These are phyloP conservation scores for Homalodisca vitripennis DNA, from an alignment of 1,140 invertebrate species.

Conservation along the genomic window DNA sequence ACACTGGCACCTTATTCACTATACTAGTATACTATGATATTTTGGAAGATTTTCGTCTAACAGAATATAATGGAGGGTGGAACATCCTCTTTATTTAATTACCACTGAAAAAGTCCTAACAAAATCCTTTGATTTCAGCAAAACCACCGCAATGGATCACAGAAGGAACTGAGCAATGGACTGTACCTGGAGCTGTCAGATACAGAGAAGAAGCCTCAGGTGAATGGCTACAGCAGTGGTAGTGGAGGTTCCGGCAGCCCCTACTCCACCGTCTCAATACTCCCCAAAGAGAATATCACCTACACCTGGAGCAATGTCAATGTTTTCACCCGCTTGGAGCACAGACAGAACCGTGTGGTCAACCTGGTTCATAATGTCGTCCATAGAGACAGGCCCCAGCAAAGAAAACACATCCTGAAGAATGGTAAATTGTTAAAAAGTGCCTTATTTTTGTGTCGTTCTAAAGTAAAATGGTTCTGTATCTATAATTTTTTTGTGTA, in stretches of 20 bases:
- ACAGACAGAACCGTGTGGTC: constrained; percentile 35
- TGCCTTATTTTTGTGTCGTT: constrained; percentile 30
- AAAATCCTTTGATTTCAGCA: too few relatives aligned
- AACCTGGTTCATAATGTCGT: constrained; percentile 23
- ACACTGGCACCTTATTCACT: too few relatives aligned
- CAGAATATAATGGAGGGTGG: too few relatives aligned
- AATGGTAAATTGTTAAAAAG: constrained; percentile 53
- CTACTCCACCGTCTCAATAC: constrained; percentile 50
- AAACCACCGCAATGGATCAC: constrained; percentile 2
- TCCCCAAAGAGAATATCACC: constrained; percentile 51
- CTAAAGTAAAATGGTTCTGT: too few relatives aligned
- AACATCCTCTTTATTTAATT: too few relatives aligned
- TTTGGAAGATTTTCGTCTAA: too few relatives aligned
- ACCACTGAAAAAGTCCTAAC: too few relatives aligned
- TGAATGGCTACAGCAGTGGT: constrained; percentile 47
- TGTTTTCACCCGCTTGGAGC: constrained; percentile 55
- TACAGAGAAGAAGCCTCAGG: neutral
- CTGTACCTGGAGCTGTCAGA: constrained; percentile 11
- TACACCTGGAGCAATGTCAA: constrained; percentile 71
- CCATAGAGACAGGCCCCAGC: constrained; percentile 39
- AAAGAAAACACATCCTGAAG: constrained; percentile 63
- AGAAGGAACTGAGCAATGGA: neutral
- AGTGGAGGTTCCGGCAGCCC: constrained; percentile 49
- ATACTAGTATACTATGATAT: too few relatives aligned
- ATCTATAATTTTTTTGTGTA: too few relatives aligned